Evolutionary conservation across 2,797 vertebrate species (phyloP).

Genomic region (Mus minutoides): DNA sequence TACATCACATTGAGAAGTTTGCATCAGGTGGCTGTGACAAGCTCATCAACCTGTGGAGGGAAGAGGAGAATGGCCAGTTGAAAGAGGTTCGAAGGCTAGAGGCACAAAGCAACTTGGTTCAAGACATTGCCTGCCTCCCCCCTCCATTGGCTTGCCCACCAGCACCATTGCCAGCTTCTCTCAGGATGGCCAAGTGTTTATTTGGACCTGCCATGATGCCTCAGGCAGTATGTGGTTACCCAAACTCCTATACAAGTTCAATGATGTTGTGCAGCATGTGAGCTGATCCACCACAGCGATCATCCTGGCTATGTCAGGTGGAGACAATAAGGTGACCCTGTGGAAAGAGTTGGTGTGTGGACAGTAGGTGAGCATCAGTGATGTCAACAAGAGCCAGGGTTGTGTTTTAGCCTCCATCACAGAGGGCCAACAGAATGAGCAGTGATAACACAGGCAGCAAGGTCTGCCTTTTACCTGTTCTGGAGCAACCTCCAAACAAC

Average conservation of each 20-base stretch:
- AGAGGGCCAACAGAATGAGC: conserved; percentile 96
- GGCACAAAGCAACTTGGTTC: conserved; percentile 98
- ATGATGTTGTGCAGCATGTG: conserved; percentile 98
- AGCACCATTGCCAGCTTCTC: conserved; percentile 99
- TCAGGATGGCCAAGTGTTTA: conserved; percentile 97
- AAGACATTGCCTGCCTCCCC: conserved; percentile 98
- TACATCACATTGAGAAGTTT: conserved; percentile 95
- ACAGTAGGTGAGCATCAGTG: conserved; percentile 97
- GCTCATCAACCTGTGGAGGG: conserved; percentile 98
- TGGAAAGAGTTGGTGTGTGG: conserved; percentile 98
- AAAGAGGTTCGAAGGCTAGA: conserved; percentile 98
- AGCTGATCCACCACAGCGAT: conserved; percentile 99
- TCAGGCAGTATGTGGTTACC: conserved; percentile 94
- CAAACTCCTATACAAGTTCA: conserved; percentile 97
- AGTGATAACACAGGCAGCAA: conserved; percentile 87
- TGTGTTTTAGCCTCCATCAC: conserved; percentile 91
- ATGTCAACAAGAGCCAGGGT: conserved; percentile 97
- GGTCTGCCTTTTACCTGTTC: neutral
- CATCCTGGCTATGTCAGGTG: conserved; percentile 96
- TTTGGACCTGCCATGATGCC: conserved; percentile 97
- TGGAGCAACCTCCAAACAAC: conserved; percentile 23
- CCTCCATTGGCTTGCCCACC: conserved; percentile 96
- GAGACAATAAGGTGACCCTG: conserved; percentile 95
- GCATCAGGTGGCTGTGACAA: conserved; percentile 98
- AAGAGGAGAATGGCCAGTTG: conserved; percentile 98